A percentile compares a stretch with the other conserved stretches of the same genome.
Evolutionary conservation across 1,140 invertebrate genomes (phyloP).

Genomic region (Drosophila sechellia): DNA sequence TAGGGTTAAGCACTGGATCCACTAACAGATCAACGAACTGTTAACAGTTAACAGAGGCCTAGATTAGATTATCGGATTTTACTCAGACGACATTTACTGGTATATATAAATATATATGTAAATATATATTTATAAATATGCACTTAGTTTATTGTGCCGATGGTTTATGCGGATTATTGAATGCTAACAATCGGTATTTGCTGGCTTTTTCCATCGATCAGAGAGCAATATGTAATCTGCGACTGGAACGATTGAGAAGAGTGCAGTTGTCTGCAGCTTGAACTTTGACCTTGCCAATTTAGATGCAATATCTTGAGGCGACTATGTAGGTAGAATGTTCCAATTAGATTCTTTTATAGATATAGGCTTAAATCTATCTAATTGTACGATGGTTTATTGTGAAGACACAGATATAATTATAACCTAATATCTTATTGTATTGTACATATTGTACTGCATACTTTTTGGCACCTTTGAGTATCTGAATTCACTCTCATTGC

Average conservation of each 20-base stretch:
- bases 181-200: background rate
- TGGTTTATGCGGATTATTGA: conserved; percentile 14
- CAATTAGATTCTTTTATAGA: too few species aligned
- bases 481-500: too few species aligned
- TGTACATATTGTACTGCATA: too few species aligned
- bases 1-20: conserved; percentile 6
- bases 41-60: conserved; percentile 6
- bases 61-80: conserved; percentile 39
- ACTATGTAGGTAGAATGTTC: too few species aligned
- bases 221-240: conserved; percentile 21
- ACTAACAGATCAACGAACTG: conserved; percentile 11
- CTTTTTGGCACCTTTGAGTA: too few species aligned
- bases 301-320: background rate
- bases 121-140: conserved; percentile 6
- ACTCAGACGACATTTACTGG: background rate
- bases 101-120: background rate
- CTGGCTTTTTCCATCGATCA: conserved; percentile 13
- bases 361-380: too few species aligned
- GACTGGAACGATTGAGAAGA: background rate
- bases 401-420: too few species aligned
- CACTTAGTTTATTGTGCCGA: conserved; percentile 8
- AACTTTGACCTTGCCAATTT: background rate
- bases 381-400: too few species aligned
- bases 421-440: too few species aligned
- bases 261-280: background rate